A percentile compares a stretch with the other conserved stretches of the same genome.
These are phyloP conservation scores for Drosophila merina DNA, from an alignment of 2,888 invertebrate species.

Conservation along the genomic window DNA sequence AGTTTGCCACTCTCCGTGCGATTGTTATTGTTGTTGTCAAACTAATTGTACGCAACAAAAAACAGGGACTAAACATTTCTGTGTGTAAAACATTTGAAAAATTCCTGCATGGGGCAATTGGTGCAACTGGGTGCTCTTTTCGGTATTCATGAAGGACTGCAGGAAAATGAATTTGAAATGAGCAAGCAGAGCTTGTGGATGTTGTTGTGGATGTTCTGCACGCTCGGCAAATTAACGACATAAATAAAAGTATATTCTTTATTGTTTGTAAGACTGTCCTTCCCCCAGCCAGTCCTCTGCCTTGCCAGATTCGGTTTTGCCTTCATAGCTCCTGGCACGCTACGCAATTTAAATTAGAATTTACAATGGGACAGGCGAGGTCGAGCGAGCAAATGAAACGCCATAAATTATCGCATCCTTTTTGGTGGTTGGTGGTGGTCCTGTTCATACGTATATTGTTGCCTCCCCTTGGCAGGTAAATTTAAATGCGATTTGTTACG, in stretches of 20 bases:
- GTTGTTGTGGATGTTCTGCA: conserved; percentile 36
- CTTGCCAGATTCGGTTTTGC: conserved; percentile 7
- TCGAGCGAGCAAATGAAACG: conserved; percentile 67
- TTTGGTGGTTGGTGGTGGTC: conserved; percentile 66
- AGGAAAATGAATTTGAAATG: conserved; percentile 56
- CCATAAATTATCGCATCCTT: conserved; percentile 79
- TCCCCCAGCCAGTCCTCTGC: conserved; percentile 6
- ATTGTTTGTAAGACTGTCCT: conserved; percentile 43
- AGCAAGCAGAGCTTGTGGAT: conserved; percentile 42
- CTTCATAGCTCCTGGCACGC: conserved; percentile 74
- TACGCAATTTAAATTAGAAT: conserved; percentile 82
- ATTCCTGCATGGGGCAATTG: conserved; percentile 72
- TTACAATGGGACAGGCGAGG: conserved; percentile 44
- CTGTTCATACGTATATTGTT: conserved; percentile 16
- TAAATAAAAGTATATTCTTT: conserved; percentile 74
- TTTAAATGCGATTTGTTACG: conserved; percentile 82
- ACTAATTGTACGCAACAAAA: conserved; percentile 77
- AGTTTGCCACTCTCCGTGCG: conserved; percentile 43
- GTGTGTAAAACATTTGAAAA: conserved; percentile 72
- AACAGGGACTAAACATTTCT: conserved; percentile 59
- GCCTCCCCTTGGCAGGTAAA: conserved; percentile 70
- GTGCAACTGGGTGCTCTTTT: conserved; percentile 41
- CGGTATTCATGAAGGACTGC: conserved; percentile 25
- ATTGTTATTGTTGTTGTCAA: conserved; percentile 55
- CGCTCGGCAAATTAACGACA: conserved; percentile 71